These are phyloP conservation scores for Drosophila teissieri DNA, from an alignment of 1,140 invertebrate genomes.

Conservation along the genomic window DNA sequence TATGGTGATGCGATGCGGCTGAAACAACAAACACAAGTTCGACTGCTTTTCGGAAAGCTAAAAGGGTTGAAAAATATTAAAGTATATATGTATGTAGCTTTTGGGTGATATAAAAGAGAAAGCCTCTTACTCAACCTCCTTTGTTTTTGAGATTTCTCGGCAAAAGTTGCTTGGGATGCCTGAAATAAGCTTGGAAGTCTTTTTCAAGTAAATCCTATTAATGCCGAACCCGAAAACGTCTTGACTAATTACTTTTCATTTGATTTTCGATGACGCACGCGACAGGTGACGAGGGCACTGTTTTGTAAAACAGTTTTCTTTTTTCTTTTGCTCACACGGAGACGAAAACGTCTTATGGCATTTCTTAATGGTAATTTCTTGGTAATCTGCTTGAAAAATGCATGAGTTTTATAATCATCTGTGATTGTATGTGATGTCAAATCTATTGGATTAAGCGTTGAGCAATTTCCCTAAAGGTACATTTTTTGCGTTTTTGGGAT, in stretches of 20 bases:
- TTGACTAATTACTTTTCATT: constrained; percentile 59
- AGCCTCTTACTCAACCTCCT: constrained; percentile 28
- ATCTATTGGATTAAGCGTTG: background rate
- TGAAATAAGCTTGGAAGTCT: constrained; percentile 13
- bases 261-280: constrained; percentile 22
- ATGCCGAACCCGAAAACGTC: constrained; percentile 32
- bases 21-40: constrained; percentile 52
- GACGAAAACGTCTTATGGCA: no score
- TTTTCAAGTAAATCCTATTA: constrained; percentile 54
- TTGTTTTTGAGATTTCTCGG: background rate
- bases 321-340: no score
- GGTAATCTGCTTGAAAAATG: no score
- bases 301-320: no score
- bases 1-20: constrained; percentile 38
- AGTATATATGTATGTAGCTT: constrained; percentile 52
- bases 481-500: no score
- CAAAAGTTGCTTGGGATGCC: constrained; percentile 1
- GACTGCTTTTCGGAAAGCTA: constrained; percentile 16
- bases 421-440: no score
- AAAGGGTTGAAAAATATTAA: constrained; percentile 58
- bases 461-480: no score
- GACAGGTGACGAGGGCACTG: background rate
- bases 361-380: no score
- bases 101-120: constrained; percentile 28
- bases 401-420: no score